Percentiles rank a stretch among this genome's conserved stretches.
Evolutionary conservation across 2,113 vertebrate species (phyloP).

Genomic region (Microcebus murinus): DNA sequence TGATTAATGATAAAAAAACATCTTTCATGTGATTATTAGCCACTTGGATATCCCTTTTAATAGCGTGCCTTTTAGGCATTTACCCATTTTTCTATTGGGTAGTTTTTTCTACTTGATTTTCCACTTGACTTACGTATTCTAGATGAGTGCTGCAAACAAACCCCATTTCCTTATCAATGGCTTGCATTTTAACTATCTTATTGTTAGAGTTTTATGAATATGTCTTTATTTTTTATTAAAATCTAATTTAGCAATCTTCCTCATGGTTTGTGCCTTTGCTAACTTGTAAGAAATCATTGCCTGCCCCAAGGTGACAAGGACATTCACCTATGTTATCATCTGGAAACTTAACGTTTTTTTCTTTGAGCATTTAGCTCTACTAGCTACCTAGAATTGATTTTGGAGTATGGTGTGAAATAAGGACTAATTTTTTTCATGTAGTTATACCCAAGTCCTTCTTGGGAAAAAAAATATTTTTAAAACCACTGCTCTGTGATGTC

Average conservation of each 20-base stretch:
- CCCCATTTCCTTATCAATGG: neutral
- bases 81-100: neutral
- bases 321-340: neutral
- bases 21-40: slow-evolving; percentile 1
- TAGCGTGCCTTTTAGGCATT: neutral
- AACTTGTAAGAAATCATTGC: neutral
- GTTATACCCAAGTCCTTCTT: neutral
- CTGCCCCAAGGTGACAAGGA: neutral
- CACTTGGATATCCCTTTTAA: neutral
- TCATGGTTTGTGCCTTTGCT: neutral
- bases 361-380: neutral
- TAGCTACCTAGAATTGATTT: neutral
- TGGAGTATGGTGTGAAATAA: neutral
- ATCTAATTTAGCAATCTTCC: neutral
- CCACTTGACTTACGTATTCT: neutral
- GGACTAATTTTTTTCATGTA: neutral
- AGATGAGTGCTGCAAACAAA: neutral
- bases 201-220: slow-evolving; percentile 36
- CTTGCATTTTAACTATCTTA: slow-evolving; percentile 35
- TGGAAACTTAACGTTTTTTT: neutral
- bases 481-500: neutral
- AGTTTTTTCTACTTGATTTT: neutral
- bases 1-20: neutral
- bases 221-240: slow-evolving; percentile 14
- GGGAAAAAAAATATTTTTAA: neutral